Evolutionary conservation across 2,797 vertebrate genomes (phyloP).

Genomic region (Morelia viridis): DNA sequence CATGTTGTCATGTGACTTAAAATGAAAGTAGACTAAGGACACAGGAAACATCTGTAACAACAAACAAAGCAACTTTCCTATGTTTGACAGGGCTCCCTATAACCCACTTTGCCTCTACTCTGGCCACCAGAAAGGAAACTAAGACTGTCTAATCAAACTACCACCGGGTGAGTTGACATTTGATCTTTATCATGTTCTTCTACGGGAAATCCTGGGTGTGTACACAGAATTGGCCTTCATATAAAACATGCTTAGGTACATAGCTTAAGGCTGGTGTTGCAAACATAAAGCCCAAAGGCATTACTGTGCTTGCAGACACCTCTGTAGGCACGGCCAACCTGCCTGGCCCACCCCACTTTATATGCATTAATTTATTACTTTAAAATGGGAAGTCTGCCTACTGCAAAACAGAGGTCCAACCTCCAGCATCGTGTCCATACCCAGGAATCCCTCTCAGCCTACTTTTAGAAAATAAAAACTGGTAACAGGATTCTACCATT

Average conservation of each 20-base stretch:
- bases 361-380: not conserved
- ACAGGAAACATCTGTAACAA: not conserved
- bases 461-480: not conserved
- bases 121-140: constrained; percentile 8
- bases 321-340: not conserved
- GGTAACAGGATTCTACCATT: not conserved
- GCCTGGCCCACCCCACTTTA: not conserved
- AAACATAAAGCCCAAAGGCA: not conserved
- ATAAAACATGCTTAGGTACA: not conserved
- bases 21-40: not conserved
- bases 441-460: not conserved
- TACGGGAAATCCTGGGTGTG: not conserved
- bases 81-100: not conserved
- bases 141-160: not conserved
- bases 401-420: not conserved
- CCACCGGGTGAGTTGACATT: not conserved
- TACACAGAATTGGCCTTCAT: not conserved
- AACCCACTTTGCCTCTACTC: not conserved
- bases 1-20: not conserved
- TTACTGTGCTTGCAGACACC: not conserved
- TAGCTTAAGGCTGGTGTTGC: not conserved
- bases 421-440: not conserved
- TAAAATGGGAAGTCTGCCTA: not conserved
- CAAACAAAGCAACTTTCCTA: not conserved
- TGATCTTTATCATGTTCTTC: constrained; percentile 11